Base-by-base conservation (phyloP, 2,113 vertebrate genomes). In the Anas platyrhynchos region DNA sequence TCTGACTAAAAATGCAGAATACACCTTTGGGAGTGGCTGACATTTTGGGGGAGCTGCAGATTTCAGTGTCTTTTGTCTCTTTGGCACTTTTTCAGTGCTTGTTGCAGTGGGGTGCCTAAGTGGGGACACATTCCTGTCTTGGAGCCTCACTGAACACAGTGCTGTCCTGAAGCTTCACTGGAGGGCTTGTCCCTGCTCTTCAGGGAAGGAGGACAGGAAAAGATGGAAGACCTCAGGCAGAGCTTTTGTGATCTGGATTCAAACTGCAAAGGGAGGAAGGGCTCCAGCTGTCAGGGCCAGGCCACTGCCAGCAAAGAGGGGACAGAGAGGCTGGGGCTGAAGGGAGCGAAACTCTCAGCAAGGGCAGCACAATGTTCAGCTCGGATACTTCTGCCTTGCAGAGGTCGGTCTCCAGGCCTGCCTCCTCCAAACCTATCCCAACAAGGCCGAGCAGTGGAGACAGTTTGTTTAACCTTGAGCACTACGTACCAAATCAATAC, bases 401-500 rank as follows among this genome's bases (percentile, higher is more conserved):
- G 44, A 94, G n/a, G 41, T n/a, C 73, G 46, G 50, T 44, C 54
- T 65, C 73, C 91, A 74, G 58, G 10, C 29, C 74, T 87, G 54
- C 36, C 89, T 89, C 73, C 83, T 76, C 63, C 84, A 52, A 67
- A 86, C 41, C 77, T 65, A 73, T 2, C 48, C 82, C 76, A 79
- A 83, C 62, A 16, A 41, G 78, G 73, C 54, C 55, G 34, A 55
- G 7, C 38, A 14, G 50, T 5, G 43, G 36, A n/a, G 43, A 54
- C 62, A 66, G 76, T 59, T 81, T 89, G 63, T n/a, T 95, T 95
- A 89, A 91, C 86, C 87, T 94, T 52, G 79, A 95, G 67, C 55
- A 62, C 32, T 31, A 16, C 0, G 1, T 13, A 16, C 83, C 76
- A 82, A 93, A 75, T 68, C 91, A 82, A 32, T 81, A 55, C 43